phyloP scores from a whole-genome alignment of 2,797 vertebrate genomes.

The Syngnathus acus region DNA sequence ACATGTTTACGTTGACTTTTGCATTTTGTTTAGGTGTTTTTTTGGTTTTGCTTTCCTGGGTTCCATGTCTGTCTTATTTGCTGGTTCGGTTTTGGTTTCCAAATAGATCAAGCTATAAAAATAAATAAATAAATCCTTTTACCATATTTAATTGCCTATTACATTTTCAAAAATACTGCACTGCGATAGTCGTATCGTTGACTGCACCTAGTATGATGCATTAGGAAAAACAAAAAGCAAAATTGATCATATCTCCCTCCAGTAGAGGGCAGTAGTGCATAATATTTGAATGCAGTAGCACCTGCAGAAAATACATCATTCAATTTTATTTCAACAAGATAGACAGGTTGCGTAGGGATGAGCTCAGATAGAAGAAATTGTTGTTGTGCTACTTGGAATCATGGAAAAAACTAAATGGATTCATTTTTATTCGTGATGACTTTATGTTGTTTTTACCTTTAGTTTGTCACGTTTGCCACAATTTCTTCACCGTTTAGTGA shows the following conservation, averaged over 20 bases:
- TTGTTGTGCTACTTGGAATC: not conserved
- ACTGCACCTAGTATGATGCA: too few species aligned
- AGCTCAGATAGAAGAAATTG: not conserved
- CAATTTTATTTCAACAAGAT: not conserved
- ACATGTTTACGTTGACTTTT: too few species aligned
- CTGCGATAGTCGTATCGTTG: too few species aligned
- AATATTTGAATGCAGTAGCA: not conserved
- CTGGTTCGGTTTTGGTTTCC: too few species aligned
- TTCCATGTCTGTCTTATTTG: too few species aligned
- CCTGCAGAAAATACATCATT: not conserved
- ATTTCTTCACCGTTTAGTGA: slow-evolving; percentile 3
- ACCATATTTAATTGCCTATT: too few species aligned
- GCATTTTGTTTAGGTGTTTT: too few species aligned
- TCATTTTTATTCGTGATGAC: not conserved
- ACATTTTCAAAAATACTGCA: too few species aligned
- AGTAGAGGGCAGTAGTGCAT: not conserved
- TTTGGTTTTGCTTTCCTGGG: too few species aligned
- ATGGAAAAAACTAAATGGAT: not conserved
- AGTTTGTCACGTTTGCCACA: too few species aligned
- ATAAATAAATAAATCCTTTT: too few species aligned
- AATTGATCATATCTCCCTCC: not conserved
- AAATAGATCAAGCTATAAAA: too few species aligned
- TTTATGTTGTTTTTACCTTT: not conserved
- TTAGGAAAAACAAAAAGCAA: not conserved
- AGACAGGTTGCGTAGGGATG: not conserved